A percentile compares a stretch with the other conserved stretches of the same genome.
These are phyloP conservation scores for Spatulosminthurus flaviceps DNA, from an alignment of 2,888 invertebrate genomes.

Conservation along the genomic window DNA sequence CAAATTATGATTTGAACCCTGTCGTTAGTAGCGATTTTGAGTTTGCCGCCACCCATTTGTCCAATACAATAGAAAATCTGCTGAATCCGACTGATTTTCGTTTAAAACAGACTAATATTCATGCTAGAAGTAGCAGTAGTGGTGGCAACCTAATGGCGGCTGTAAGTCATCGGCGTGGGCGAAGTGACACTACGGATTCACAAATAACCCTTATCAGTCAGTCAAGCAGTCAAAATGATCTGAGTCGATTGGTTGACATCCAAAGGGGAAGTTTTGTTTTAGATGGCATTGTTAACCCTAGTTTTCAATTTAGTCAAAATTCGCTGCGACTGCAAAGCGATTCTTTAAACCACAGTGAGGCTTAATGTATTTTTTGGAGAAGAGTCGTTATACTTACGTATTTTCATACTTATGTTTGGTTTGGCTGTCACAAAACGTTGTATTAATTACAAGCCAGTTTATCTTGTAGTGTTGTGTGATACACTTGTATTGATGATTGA, in stretches of 20 bases:
- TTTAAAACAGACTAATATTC: not conserved
- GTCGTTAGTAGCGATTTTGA: not conserved
- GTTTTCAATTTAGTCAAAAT: constrained; percentile 30
- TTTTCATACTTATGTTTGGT: too few relatives aligned
- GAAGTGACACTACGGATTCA: constrained; percentile 30
- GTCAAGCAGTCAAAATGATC: constrained; percentile 40
- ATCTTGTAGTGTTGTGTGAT: too few relatives aligned
- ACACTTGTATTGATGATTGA: too few relatives aligned
- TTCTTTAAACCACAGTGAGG: constrained; percentile 8
- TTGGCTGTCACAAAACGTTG: too few relatives aligned
- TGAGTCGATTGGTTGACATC: constrained; percentile 9
- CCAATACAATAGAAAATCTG: not conserved
- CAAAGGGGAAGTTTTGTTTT: not conserved
- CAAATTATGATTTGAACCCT: not conserved
- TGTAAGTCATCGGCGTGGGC: not conserved
- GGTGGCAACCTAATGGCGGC: constrained; percentile 19
- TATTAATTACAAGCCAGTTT: too few relatives aligned
- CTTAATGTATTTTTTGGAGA: not conserved
- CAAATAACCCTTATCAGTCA: constrained; percentile 44
- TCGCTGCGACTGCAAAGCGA: not conserved
- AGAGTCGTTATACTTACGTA: too few relatives aligned
- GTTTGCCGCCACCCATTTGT: not conserved
- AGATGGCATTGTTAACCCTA: constrained; percentile 26
- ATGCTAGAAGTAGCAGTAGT: constrained; percentile 30
- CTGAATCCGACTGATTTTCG: not conserved